Evolutionary conservation across 2,113 vertebrate species (phyloP), one percentile per base, ranked within the genome.

Genomic region (Oxyruncus cristatus): DNA sequence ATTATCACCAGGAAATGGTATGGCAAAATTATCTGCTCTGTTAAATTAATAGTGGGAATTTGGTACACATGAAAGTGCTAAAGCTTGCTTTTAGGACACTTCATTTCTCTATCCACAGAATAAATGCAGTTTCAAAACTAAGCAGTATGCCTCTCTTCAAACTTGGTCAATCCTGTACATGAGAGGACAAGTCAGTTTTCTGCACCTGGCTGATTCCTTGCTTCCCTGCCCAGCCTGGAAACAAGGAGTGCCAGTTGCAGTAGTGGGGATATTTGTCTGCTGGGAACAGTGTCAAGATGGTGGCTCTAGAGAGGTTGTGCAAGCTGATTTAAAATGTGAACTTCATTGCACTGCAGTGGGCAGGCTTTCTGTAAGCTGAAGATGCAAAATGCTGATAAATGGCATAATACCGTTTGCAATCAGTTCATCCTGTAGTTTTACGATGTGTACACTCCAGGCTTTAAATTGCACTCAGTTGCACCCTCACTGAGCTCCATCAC

Each of bases 371-470:
- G 5, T 71, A 47, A 89, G n/a, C 59, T 77, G 59, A 53, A 74
- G 28, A 50, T 86, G 62, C 68, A 91, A 58, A 83, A 63, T 70
- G 44, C 58, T 90, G 72, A 53, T 95, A 66, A 91, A 37, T 17
- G 19, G 4, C 42, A n/a, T 56, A 27, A 49, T 66, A 5, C 2
- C 50, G 28, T 71, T 55, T 73, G 72, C 33, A 67, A 23, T 30
- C 19, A 63, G 24, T 52, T 85, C 27, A 32, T 83, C 4, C 0
- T 55, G 59, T 77, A 39, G 35, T 88, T 74, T 90, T 39, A 58
- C 21, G 73, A 0, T 5, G 6, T 37, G 16, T 72, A 44, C 39
- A 37, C 32, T 19, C 15, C 0, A 0, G n/a, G 15, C 61, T 88
- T 94, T 86, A 46, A 47, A 56, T 58, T 56, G 35, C 28, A 37